These are phyloP conservation scores for Andrena bucephala DNA, from an alignment of 2,888 invertebrate genomes.

Conservation along the genomic window DNA sequence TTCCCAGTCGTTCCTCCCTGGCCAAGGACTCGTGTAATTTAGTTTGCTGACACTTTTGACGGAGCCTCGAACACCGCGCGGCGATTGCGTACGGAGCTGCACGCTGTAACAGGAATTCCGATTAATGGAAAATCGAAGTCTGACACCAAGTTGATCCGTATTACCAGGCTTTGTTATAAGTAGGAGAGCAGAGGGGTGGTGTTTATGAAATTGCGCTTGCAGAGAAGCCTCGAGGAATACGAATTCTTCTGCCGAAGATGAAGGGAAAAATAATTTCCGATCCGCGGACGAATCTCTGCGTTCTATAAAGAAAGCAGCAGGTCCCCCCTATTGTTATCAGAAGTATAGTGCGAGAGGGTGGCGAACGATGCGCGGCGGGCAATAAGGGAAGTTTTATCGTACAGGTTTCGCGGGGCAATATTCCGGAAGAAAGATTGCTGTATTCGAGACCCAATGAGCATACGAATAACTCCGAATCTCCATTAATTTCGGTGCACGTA, in stretches of 20 bases:
- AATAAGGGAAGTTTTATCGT: slow-evolving; percentile 45
- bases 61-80: not conserved
- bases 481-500: slow-evolving; percentile 17
- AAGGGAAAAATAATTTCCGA: no score
- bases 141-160: no score
- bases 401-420: slow-evolving; percentile 14
- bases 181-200: no score
- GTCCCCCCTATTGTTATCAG: not conserved
- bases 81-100: not conserved
- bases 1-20: slow-evolving; percentile 5
- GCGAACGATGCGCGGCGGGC: slow-evolving; percentile 2
- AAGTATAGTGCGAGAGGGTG: slow-evolving; percentile 10
- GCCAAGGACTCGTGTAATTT: slow-evolving; percentile 43
- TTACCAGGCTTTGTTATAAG: no score
- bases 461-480: slow-evolving; percentile 1
- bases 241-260: no score
- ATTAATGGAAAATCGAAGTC: no score
- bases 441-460: not conserved
- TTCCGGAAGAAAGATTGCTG: slow-evolving; percentile 25
- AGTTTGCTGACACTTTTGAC: not conserved
- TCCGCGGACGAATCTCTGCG: no score
- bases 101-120: no score
- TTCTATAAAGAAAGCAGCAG: not conserved
- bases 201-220: no score
- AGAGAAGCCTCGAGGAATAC: no score